Conservation (phyloP, 2,113 vertebrate species). For the Leptosomus discolor region DNA sequence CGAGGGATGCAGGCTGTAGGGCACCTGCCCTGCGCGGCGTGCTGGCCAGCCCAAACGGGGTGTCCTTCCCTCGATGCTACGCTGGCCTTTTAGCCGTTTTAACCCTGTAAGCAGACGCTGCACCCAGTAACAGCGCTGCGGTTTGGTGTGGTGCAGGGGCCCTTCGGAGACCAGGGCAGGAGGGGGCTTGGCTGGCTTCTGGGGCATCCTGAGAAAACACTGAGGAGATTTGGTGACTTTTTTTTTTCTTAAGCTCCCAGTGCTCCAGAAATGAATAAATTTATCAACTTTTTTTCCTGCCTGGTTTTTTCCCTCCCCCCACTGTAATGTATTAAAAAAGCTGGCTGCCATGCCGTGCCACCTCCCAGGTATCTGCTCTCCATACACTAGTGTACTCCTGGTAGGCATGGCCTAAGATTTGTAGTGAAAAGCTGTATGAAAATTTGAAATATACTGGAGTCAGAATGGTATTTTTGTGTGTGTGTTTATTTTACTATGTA, state of each 20-base stretch:
- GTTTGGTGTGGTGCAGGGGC: background rate
- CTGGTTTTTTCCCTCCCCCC: accelerated
- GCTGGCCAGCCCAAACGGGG: background rate
- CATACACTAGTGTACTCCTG: accelerated
- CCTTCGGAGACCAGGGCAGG: background rate
- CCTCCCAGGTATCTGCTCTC: background rate
- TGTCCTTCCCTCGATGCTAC: background rate
- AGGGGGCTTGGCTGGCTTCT: background rate
- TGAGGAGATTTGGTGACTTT: background rate
- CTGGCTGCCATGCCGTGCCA: background rate
- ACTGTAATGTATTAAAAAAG: background rate
- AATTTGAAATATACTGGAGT: background rate
- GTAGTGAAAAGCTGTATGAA: background rate
- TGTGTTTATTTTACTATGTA: background rate
- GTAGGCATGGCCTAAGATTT: background rate
- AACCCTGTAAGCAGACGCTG: too few species aligned
- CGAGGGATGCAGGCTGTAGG: background rate
- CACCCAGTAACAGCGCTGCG: background rate
- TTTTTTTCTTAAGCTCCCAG: background rate
- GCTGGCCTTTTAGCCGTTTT: background rate
- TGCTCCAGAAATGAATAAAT: background rate
- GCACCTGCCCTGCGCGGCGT: background rate
- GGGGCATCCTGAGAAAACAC: background rate
- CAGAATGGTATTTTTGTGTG: background rate
- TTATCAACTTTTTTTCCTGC: background rate